phyloP scores from a whole-genome alignment of 2,888 invertebrate species.

The Tiliacea citrago region DNA sequence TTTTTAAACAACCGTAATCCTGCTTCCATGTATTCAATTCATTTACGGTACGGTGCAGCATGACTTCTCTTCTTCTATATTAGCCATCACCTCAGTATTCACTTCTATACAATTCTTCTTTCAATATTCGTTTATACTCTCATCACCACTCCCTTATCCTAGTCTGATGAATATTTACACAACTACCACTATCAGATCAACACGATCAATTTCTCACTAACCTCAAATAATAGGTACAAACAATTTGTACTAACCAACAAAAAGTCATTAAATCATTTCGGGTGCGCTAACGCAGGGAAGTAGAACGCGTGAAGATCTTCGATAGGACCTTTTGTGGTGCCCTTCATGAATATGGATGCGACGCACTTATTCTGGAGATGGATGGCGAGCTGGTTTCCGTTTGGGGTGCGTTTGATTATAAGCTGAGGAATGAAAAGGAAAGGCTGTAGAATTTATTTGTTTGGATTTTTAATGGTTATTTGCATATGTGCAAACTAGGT shows the following conservation, averaged over 20 bases:
- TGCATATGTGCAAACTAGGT: neutral
- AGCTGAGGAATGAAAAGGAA: constrained; percentile 18
- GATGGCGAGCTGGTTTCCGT: constrained; percentile 50
- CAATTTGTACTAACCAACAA: constrained; percentile 51
- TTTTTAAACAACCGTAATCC: too few species aligned
- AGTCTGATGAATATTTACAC: neutral
- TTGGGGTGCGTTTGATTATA: constrained; percentile 41
- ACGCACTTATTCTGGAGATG: constrained; percentile 55
- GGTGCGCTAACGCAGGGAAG: constrained; percentile 61
- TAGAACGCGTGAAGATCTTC: constrained; percentile 73
- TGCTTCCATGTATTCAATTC: neutral
- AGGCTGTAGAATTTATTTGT: neutral
- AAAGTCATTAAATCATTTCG: constrained; percentile 71
- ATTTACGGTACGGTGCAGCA: neutral
- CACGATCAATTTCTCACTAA: constrained; percentile 42
- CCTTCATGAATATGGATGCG: constrained; percentile 66
- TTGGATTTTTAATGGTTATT: neutral
- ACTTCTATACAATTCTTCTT: neutral
- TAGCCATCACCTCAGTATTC: neutral
- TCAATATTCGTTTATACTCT: neutral
- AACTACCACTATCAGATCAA: constrained; percentile 25
- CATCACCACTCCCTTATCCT: neutral
- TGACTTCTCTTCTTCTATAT: neutral
- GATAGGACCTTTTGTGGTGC: constrained; percentile 63
- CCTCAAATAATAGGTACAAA: constrained; percentile 48